Percentiles rank a stretch among this genome's conserved stretches.
Evolutionary conservation across 2,113 vertebrate genomes (phyloP).

Genomic region (Taurulus bubalis): DNA sequence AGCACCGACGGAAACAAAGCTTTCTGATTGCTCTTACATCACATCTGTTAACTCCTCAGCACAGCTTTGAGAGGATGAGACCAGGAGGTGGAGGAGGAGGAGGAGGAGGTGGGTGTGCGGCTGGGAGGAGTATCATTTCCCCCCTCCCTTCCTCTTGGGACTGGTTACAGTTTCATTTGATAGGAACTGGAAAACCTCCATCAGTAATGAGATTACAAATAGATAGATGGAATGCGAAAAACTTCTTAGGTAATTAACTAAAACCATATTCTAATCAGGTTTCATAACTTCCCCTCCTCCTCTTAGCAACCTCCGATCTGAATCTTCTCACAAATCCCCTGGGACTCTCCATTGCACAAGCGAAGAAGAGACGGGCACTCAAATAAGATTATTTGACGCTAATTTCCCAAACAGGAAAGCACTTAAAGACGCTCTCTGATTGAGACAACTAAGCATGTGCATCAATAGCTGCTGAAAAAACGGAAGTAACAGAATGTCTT

Average conservation of each 20-base stretch:
- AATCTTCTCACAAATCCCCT: conserved; percentile 70
- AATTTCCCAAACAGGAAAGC: conserved; percentile 81
- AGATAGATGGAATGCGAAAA: conserved; percentile 62
- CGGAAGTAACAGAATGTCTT: conserved; percentile 24
- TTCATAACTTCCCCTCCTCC: conserved; percentile 50
- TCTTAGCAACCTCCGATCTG: conserved; percentile 64
- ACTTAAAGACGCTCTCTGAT: conserved; percentile 74
- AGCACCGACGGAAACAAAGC: conserved; percentile 44
- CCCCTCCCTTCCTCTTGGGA: conserved; percentile 52
- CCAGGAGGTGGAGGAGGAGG: conserved; percentile 42
- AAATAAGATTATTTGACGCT: conserved; percentile 78
- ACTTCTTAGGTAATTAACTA: conserved; percentile 78
- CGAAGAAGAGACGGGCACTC: conserved; percentile 66
- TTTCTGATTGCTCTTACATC: conserved; percentile 53
- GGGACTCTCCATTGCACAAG: conserved; percentile 65
- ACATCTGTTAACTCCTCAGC: conserved; percentile 65
- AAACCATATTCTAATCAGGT: conserved; percentile 84
- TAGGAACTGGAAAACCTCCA: conserved; percentile 77
- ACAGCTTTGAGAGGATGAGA: conserved; percentile 55
- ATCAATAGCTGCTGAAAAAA: conserved; percentile 55
- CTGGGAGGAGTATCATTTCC: conserved; percentile 37
- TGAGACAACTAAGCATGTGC: conserved; percentile 60
- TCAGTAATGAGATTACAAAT: conserved; percentile 82
- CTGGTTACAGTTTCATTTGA: conserved; percentile 76
- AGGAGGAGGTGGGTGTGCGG: conserved; percentile 40